Conservation (phyloP, 2,113 vertebrate species). For the Acinonyx jubatus region DNA sequence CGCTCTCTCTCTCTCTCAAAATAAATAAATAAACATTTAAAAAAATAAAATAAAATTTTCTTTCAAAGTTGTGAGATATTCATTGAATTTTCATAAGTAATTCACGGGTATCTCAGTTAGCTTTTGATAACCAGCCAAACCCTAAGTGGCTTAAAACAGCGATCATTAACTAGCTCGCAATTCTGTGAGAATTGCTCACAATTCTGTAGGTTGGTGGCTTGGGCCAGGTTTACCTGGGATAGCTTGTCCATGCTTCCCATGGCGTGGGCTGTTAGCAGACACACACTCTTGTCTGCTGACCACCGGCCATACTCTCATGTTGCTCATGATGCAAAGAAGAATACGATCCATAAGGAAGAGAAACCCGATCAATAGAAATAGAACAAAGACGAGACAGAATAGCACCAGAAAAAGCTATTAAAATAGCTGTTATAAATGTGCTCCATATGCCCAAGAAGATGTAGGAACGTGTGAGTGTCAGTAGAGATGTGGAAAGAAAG, state of each 20-base stretch:
- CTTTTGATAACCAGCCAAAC: not conserved
- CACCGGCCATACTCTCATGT: not conserved
- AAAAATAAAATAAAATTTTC: not conserved
- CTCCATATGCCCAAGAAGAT: not conserved
- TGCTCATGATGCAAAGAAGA: not conserved
- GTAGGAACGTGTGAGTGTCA: not conserved
- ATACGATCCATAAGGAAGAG: not conserved
- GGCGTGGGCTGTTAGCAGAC: accelerated
- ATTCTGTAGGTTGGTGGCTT: not conserved
- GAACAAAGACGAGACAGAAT: not conserved
- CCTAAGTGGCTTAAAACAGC: not conserved
- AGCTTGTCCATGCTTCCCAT: not conserved
- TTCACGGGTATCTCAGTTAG: not conserved
- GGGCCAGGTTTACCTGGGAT: not conserved
- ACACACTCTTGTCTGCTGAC: too few species aligned
- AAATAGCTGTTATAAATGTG: not conserved
- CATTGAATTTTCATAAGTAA: not conserved
- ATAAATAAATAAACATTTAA: not conserved
- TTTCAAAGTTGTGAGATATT: not conserved
- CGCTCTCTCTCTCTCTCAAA: not conserved
- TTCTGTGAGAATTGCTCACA: not conserved
- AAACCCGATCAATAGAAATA: not conserved
- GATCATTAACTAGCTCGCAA: not conserved
- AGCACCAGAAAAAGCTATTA: not conserved
- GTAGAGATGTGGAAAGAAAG: not conserved